Evolutionary conservation across 2,113 vertebrate genomes (phyloP), one percentile per base, ranked within the genome.

Genomic region (Penelope pileata): DNA sequence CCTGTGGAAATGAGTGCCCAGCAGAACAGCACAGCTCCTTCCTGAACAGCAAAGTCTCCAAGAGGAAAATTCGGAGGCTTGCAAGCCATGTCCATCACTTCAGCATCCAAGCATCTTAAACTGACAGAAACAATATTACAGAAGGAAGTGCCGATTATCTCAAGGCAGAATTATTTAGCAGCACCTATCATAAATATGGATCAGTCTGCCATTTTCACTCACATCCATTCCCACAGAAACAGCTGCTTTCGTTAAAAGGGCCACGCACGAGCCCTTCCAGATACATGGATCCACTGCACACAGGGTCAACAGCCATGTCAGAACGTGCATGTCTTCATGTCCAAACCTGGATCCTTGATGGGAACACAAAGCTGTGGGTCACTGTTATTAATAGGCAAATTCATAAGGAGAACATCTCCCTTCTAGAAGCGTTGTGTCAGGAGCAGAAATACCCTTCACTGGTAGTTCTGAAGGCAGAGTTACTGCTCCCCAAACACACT

Each of bases 41-140:
- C 66, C 34, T 48, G 63, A 95, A 42, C 81, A 66, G 90, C 54
- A 11, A 43, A 54, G 88, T 63, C 92, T 79, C 18, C 6, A 62
- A 88, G 88, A 92, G 80, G 64, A 83, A 92, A 90, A 95, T 58
- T 47, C 60, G 96, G 56, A 81, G 83, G 72, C 83, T 96, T 93
- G 90, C 92, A 70, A 83, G 66, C 29, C 60, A 66, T 2, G 27
- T 95, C 92, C 91, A 78, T 88, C 95, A 93, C 2, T 1, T 64
- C 86, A 78, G 86, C 80, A 45, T 63, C 63, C 80, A 38, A 75
- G 91, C 95, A 92, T 75, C 83, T 93, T 90, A 74, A 88, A 90
- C 80, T 92, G 94, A 92, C 91, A 95, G 60, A 90, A 95, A 94
- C 75, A 93, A 64, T 93, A 94, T 84, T 93, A 90, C 89, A 92